A percentile compares a stretch with the other conserved stretches of the same genome.
phyloP scores from a whole-genome alignment of 2,888 invertebrate species.

The Sarcophaga caerulescens region DNA sequence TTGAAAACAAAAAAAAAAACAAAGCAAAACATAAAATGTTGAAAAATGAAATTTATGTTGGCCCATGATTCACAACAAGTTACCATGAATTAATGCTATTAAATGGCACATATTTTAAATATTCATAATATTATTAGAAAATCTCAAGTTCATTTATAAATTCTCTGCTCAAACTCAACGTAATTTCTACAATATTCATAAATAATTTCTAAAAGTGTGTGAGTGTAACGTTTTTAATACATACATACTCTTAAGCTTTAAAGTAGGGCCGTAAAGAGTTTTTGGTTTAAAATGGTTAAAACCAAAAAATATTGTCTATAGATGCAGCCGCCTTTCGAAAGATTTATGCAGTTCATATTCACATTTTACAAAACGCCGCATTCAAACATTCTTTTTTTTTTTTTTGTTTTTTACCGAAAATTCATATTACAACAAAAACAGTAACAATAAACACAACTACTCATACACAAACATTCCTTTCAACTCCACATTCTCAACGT shows the following conservation, averaged over 20 bases:
- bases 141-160: background rate
- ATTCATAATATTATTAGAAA: background rate
- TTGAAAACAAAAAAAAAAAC: background rate
- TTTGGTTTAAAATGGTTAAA: slow-evolving; percentile 55
- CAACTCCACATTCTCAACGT: background rate
- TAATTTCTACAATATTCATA: background rate
- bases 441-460: slow-evolving; percentile 3
- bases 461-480: slow-evolving; percentile 15
- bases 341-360: slow-evolving; percentile 80
- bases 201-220: background rate
- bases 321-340: slow-evolving; percentile 75
- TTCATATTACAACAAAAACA: slow-evolving; percentile 44
- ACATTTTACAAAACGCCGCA: slow-evolving; percentile 77
- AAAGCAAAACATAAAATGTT: background rate
- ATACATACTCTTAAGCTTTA: slow-evolving; percentile 58
- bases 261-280: slow-evolving; percentile 51
- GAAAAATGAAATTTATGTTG: slow-evolving; percentile 28
- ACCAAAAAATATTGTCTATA: slow-evolving; percentile 32
- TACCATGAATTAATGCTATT: background rate
- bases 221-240: slow-evolving; percentile 16
- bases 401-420: slow-evolving; percentile 45
- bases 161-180: background rate
- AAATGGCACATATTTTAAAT: background rate
- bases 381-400: slow-evolving; percentile 32
- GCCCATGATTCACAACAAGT: slow-evolving; percentile 33